Conservation (phyloP, 1,140 invertebrate species). For the Nephila pilipes region DNA sequence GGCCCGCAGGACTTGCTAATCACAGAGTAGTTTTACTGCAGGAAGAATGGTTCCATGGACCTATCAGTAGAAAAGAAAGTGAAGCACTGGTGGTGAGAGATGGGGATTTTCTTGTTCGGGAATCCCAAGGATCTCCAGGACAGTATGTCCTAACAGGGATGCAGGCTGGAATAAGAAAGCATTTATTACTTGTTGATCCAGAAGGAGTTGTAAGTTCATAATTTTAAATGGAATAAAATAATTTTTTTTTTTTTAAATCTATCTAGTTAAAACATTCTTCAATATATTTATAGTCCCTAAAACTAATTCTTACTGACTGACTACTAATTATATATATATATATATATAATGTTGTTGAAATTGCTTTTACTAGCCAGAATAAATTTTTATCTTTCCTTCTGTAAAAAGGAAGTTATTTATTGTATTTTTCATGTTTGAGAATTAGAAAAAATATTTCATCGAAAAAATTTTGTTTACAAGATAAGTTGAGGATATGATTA, state of each 20-base stretch:
- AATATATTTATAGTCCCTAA: not conserved
- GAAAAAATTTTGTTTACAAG: no score
- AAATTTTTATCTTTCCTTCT: no score
- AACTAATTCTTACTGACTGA: no score
- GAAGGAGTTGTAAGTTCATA: conserved; percentile 92
- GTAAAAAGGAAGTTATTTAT: no score
- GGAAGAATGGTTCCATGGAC: conserved; percentile 91
- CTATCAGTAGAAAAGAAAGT: conserved; percentile 90
- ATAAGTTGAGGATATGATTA: no score
- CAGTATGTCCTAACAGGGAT: conserved; percentile 98
- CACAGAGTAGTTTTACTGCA: conserved; percentile 65
- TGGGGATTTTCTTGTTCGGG: conserved; percentile 97
- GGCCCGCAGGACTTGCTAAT: conserved; percentile 69
- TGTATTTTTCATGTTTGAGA: no score
- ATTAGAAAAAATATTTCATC: no score
- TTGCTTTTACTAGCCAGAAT: no score
- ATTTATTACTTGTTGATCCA: conserved; percentile 96
- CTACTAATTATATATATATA: no score
- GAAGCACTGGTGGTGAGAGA: conserved; percentile 88
- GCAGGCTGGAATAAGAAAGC: conserved; percentile 92
- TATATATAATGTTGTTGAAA: no score
- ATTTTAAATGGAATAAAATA: not conserved
- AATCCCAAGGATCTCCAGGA: conserved; percentile 92
- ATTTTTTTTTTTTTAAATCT: not conserved
- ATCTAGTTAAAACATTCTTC: not conserved